Conservation (phyloP, 2,888 invertebrate species). For the Hanleya hanleyi region DNA sequence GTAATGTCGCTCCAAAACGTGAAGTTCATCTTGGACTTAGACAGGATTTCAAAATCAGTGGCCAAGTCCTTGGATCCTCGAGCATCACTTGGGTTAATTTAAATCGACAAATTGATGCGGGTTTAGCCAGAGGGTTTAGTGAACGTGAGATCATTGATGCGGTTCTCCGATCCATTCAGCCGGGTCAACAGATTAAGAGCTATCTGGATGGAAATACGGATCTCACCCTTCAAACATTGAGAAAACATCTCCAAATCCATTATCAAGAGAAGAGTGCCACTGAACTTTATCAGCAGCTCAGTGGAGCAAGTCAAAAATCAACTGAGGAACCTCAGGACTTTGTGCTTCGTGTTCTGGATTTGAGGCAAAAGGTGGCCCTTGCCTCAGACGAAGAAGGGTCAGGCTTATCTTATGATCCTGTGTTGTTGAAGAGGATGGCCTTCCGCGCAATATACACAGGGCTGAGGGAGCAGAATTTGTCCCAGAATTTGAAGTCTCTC, state of each 20-base stretch:
- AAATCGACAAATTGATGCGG: slow-evolving; percentile 4
- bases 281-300: neutral
- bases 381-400: neutral
- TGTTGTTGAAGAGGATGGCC: neutral
- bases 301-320: neutral
- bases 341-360: neutral
- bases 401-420: neutral
- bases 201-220: neutral
- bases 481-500: neutral
- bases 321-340: neutral
- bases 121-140: neutral
- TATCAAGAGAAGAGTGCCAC: neutral
- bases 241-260: neutral
- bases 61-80: too few relatives aligned
- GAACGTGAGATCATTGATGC: neutral
- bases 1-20: too few relatives aligned
- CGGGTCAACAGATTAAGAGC: neutral
- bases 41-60: too few relatives aligned
- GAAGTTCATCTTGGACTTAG: too few relatives aligned
- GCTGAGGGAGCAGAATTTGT: neutral
- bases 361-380: neutral
- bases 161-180: neutral
- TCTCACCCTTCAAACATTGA: neutral
- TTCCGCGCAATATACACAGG: neutral
- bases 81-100: too few relatives aligned